Evolutionary conservation across 2,888 invertebrate species (phyloP), one percentile per base, ranked within the genome.

Genomic region (Leptopilina drosophilae): DNA sequence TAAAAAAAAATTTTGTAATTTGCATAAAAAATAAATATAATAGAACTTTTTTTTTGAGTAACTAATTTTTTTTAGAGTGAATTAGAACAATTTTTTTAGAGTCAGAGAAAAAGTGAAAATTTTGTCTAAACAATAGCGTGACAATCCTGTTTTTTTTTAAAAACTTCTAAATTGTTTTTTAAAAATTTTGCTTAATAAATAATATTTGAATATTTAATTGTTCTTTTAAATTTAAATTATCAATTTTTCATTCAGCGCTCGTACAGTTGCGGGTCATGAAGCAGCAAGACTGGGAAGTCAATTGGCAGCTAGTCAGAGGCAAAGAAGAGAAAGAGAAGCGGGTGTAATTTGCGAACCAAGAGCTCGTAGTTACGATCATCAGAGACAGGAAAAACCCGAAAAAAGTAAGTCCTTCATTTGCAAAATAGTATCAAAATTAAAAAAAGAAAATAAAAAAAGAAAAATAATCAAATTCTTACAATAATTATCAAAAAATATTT

Each of bases 201-300:
- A 20, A 20, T 33, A 3, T 33, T 3, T 33, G 42, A 42, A 42
- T 42, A 42, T 5, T 33, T 33, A 33, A 33, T 33, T 33, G 42
- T 42, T 6, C 8, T 42, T 42, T 8, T 7, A 20, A 42, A 42
- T 42, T 42, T 6, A 42, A 42, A 42, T 42, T 42, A 0, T 8
- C 33, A 66, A 14, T 67, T 15, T 33, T 33, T 26, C 1, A 20
- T 65, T 20, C 67, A 88, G 89, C 81, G 91, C 92, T 6, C 89
- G 92, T 92, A 96, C 96, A 12, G 96, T 96, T 76, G 95, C 95
- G 85, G 96, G 96, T 0, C 96, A 96, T 89, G 96, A 96, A 92
- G 96, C 96, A 33, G 95, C 95, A 85, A 93, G 96, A 84, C 90
- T 96, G 81, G 96, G 96, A 2, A 96, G 92, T 86, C 83, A 92